Evolutionary conservation across 2,113 vertebrate genomes (phyloP).

Genomic region (Bos javanicus): DNA sequence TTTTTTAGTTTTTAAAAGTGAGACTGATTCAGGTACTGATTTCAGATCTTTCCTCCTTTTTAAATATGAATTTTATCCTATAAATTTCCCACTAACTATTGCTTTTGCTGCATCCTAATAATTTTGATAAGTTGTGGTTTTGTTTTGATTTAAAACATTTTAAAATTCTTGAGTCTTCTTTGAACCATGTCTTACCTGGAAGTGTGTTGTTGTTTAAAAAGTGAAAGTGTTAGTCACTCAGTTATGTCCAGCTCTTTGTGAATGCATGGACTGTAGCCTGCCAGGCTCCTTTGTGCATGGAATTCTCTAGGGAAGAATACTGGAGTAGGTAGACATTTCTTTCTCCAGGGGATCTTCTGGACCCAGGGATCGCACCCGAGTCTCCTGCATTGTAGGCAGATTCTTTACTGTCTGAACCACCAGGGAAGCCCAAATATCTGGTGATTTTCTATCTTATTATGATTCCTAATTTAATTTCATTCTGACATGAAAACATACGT

Average conservation of each 20-base stretch:
- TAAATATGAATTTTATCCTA: not conserved
- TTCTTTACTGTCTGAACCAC: not conserved
- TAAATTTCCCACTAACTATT: not conserved
- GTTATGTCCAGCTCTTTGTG: not conserved
- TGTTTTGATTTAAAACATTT: not conserved
- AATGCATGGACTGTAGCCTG: not conserved
- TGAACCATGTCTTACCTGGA: not conserved
- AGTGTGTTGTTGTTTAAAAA: not conserved
- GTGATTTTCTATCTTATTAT: not conserved
- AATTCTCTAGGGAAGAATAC: not conserved
- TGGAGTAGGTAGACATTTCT: not conserved
- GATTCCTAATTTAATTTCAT: not conserved
- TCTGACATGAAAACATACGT: not conserved
- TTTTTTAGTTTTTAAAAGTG: not conserved
- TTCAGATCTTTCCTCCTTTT: not conserved
- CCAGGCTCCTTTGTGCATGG: not conserved
- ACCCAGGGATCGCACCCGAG: fast-evolving
- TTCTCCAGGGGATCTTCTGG: not conserved
- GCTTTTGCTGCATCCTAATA: not conserved
- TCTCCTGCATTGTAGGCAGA: not conserved
- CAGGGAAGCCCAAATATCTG: not conserved
- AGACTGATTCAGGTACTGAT: not conserved
- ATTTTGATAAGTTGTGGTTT: not conserved
- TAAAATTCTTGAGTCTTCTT: not conserved
- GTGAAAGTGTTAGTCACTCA: not conserved